Base-by-base conservation (phyloP, 2,797 vertebrate genomes). In the Chrysolophus pictus region DNA sequence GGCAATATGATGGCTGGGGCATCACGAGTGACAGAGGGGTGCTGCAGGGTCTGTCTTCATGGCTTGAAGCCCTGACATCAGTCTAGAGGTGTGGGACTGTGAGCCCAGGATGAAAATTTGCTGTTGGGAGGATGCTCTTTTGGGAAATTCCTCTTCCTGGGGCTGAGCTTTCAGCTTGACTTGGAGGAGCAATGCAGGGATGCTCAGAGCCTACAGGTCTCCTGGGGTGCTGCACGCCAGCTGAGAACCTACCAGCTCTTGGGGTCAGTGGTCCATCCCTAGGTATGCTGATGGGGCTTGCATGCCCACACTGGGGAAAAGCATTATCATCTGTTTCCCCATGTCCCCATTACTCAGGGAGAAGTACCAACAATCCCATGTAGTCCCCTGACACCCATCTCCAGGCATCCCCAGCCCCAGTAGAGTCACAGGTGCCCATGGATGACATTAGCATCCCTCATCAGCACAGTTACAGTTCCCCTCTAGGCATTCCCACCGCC, bases 131-230 rank as follows among this genome's bases (percentile, higher is more conserved):
- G 58, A 68, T 87, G 47, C 7, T 68, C 5, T 67, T 76, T 31
- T 56, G 7, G 42, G 35, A 17, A 87, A 37, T 51, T 33, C 3
- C 10, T 73, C 35, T 73, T 35, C 53, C 33, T 21, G 29, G 11
- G 10, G 31, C 60, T 87, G 71, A 82, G 37, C 31, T 88, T 92
- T 85, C 62, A 81, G 58, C 51, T 23, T 9, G 14, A 42, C 41
- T 49, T n/a, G n/a, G 37, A 78, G 37, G 22, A 85, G 31, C 2
- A 2, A 22, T 47, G 6, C 0, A 0, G 35, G 28, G 44, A 35
- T 69, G 41, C 51, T 73, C 29, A 70, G 31, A 44, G 17, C 19
- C 3, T 41, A 23, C 5, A 3, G 9, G 87, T 77, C 63, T 6
- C 5, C 23, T 26, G 44, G 5, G 23, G 42, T 80, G 74, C 46